Evolutionary conservation across 2,797 vertebrate species (phyloP), one percentile per base, ranked within the genome.

Genomic region (Rhodeus uyekii): DNA sequence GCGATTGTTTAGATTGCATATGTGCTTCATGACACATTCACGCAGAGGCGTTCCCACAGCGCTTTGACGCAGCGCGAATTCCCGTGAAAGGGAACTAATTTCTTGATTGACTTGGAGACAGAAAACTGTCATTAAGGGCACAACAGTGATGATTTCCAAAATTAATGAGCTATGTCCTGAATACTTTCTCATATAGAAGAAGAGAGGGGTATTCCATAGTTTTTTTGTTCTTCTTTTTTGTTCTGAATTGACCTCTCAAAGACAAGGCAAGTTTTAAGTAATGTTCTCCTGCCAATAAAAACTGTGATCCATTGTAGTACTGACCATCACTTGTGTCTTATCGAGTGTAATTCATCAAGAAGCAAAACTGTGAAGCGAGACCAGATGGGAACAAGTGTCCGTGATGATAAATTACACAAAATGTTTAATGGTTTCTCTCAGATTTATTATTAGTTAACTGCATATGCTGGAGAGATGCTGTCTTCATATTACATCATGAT

Each of bases 311-410:
- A 75, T 63, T 81, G 44, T 65, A 65, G n/a, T 32, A 58, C 60
- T 32, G 24, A 18, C 71, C 61, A 42, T 75, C 22, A 24, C 13
- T 75, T 75, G 60, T 81, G 34, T 65, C 60, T 46, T 75, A 55
- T 75, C 18, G 13, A 58, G 27, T 32, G 14, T 18, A 67, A 64
- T 75, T 75, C 61, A 67, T 50, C 71, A 67, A 29, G 65, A 75
- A 18, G 9, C 18, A 81, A 50, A 39, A 65, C 60, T 53, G 24
- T 39, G 58, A 64, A 44, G 71, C 48, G 24, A 67, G 60, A 65
- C 58, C 61, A 81, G 46, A 81, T 75, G 80, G 80, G 71, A 75
- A n/a, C 46, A n/a, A 58, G 34, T 42, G 61, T 48, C 76, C 61
- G 38, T 65, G 36, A 81, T 75, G 80, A 81, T 55, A 81, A 67